Evolutionary conservation across 1,140 invertebrate genomes (phyloP).

Genomic region (Olivierus martensii): DNA sequence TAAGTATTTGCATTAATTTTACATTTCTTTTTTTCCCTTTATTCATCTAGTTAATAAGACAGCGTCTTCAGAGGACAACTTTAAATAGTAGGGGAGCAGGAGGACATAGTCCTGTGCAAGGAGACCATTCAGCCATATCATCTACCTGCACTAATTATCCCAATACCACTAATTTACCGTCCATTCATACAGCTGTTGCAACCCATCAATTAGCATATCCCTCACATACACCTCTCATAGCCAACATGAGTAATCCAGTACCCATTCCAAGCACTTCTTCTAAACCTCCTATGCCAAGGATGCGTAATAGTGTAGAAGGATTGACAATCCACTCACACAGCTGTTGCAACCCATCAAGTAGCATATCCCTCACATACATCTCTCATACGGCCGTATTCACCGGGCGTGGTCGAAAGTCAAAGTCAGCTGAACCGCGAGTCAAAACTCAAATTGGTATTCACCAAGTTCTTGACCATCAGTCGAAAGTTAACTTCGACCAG

Average conservation of each 20-base stretch:
- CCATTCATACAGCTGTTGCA: conserved; percentile 7
- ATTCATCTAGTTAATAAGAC: conserved; percentile 19
- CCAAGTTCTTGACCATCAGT: too few relatives aligned
- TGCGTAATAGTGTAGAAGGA: too few relatives aligned
- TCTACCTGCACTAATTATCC: conserved; percentile 12
- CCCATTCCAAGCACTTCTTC: too few relatives aligned
- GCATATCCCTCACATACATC: neutral
- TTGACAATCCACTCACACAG: conserved; percentile 5
- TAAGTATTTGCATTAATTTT: too few relatives aligned
- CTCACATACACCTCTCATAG: neutral
- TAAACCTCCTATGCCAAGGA: too few relatives aligned
- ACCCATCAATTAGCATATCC: conserved; percentile 2
- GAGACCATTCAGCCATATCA: conserved; percentile 27
- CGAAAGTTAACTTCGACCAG: too few relatives aligned
- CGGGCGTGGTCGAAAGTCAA: too few relatives aligned
- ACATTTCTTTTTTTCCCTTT: too few relatives aligned
- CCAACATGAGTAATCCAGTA: neutral
- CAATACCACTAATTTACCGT: conserved; percentile 8
- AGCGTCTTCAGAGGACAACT: conserved; percentile 27
- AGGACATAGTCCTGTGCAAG: conserved; percentile 26
- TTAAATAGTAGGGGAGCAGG: conserved; percentile 24
- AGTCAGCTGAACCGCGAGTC: too few relatives aligned
- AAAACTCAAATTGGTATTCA: too few relatives aligned
- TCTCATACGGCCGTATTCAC: too few relatives aligned
- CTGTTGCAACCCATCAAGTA: conserved; percentile 6